Base-by-base conservation (phyloP, 2,113 vertebrate species). In the Ascaphus truei region DNA sequence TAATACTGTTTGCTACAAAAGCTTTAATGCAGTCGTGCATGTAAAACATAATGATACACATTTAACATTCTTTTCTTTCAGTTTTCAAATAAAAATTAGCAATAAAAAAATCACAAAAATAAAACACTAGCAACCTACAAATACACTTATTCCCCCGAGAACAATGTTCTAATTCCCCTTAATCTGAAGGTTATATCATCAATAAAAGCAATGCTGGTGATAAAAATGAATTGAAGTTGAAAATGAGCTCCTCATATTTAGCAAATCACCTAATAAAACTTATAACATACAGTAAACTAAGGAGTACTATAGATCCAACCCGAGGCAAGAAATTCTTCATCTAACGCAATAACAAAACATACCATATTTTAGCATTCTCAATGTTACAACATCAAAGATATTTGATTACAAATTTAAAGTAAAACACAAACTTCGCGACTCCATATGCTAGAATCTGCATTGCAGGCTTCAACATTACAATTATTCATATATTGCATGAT, bases 401-500 rank as follows among this genome's bases (percentile, higher is more conserved):
- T 58, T 59, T 18, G 15, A 48, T 57, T 37, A 58, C 23, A 58
- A 58, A 68, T 13, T 16, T 20, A 68, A 50, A 6, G 22, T 58
- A 48, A 71, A 52, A 30, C 16, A 25, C 23, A 69, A 29, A 69
- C 39, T 60, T 31, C 23, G 50, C 36, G 31, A 7, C 18, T 41
- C 67, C 67, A 71, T 61, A 61, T 71, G 67, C 20, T 27, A n/a
- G 27, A 52, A 47, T 31, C 27, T 10, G 27, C 51, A 72, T 79
- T 82, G 64, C 51, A 76, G 63, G 75, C 78, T 78, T 74, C 68
- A 79, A 72, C 36, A 76, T 76, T 67, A 69, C 63, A 78, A 81
- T 82, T 83, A 69, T 73, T 61, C 15, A 79, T 81, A 74, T 83
- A 72, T 76, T 67, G 76, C 84, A 79, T 78, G 77, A 77, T 84